phyloP scores from a whole-genome alignment of 2,113 vertebrate genomes.

The Oryzias celebensis region DNA sequence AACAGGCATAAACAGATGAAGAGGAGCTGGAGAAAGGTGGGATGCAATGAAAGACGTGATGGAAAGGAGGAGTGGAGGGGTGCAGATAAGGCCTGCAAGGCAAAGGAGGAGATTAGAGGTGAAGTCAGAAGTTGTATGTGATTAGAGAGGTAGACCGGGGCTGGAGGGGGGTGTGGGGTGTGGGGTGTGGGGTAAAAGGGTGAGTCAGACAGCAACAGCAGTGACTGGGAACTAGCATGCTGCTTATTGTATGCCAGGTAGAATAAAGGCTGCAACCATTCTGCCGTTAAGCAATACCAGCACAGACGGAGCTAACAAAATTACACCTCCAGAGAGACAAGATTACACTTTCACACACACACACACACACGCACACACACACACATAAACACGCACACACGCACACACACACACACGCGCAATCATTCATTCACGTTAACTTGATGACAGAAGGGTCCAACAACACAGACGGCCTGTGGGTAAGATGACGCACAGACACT shows the following conservation, averaged over 20 bases:
- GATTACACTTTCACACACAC: slow-evolving; percentile 19
- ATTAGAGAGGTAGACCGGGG: slow-evolving; percentile 26
- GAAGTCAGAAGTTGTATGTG: slow-evolving; percentile 49
- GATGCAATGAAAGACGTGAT: neutral
- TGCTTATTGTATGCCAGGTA: slow-evolving; percentile 63
- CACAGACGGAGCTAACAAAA: slow-evolving; percentile 33
- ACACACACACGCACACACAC: neutral
- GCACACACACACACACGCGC: neutral
- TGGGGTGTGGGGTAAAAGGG: slow-evolving; percentile 17
- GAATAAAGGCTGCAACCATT: slow-evolving; percentile 53
- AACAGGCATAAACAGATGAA: slow-evolving; percentile 1
- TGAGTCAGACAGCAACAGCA: slow-evolving; percentile 49
- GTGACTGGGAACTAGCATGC: slow-evolving; percentile 48
- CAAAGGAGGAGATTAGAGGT: slow-evolving; percentile 28
- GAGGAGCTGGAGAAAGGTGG: neutral
- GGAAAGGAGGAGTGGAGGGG: slow-evolving; percentile 19
- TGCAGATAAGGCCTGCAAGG: slow-evolving; percentile 31
- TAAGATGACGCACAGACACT: slow-evolving; percentile 52
- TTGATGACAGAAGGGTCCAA: slow-evolving; percentile 56
- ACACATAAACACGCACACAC: neutral
- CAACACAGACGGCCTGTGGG: slow-evolving; percentile 61
- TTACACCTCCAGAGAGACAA: slow-evolving; percentile 36
- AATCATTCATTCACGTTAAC: slow-evolving; percentile 30
- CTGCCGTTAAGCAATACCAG: slow-evolving; percentile 47
- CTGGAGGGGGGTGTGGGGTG: neutral